Conservation (phyloP, 2,797 vertebrate genomes). For the Aphelocoma californica region DNA sequence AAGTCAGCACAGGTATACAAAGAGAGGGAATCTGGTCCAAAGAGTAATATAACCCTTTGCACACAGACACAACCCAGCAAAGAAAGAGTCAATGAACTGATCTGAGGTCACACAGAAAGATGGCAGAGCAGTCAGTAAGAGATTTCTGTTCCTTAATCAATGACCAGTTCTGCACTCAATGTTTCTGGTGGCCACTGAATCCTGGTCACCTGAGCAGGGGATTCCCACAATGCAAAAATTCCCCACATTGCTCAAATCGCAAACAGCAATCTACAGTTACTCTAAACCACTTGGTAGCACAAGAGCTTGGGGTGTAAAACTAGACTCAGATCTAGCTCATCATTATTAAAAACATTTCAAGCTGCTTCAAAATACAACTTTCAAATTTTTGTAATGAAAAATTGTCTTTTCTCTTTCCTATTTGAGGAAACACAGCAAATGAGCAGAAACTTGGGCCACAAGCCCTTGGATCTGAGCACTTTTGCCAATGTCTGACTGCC, state of each 20-base stretch:
- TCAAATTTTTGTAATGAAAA: neutral
- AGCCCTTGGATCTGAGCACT: neutral
- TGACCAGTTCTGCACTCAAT: accelerated
- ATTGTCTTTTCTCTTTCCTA: neutral
- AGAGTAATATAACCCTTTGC: neutral
- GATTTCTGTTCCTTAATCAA: neutral
- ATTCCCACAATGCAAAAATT: neutral
- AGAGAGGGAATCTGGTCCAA: neutral
- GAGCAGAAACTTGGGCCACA: neutral
- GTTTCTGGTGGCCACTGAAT: neutral
- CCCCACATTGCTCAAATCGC: accelerated
- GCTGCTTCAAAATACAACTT: neutral
- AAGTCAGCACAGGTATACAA: constrained; percentile 16
- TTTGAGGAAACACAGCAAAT: neutral
- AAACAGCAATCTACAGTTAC: neutral
- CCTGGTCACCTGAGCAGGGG: neutral
- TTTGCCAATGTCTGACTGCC: neutral
- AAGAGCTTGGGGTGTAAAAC: neutral
- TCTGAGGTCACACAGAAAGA: neutral
- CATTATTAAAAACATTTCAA: neutral
- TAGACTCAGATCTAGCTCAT: neutral
- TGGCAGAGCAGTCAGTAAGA: neutral
- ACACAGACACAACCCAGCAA: neutral
- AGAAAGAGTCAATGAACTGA: neutral
- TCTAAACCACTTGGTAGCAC: neutral